Evolutionary conservation across 64 coral and sea anemone genomes (phyloP), one percentile per base, ranked within the genome.

Genomic region (Acropora yongei): DNA sequence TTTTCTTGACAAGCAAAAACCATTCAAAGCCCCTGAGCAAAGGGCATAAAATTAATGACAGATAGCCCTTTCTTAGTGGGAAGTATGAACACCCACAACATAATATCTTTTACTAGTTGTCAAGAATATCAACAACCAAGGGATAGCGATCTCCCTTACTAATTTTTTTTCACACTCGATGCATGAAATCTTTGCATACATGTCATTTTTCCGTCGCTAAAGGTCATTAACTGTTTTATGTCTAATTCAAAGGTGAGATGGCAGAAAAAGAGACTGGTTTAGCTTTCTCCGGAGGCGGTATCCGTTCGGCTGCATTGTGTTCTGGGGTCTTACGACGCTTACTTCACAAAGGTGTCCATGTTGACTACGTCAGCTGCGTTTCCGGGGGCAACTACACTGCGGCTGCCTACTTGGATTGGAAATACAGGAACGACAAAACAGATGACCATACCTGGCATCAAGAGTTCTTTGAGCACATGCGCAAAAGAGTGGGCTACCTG

Each of bases 371-470:
- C 63, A 96, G 95, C 46, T 96, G 95, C 78, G 89, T 96, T 66
- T 96, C 95, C n/a, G 95, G 95, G 49, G 95, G 95, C 7, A 96
- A 96, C 77, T 96, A 86, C 45, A 83, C 80, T 9, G 95, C 95
- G 0, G 91, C 95, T 8, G 87, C 95, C 1, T 96, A 93, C 20
- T 19, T 96, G 57, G 95, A 96, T 18, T 96, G 95, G 95, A 96
- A 96, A 57, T 93, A 89, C 78, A 74, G 95, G 19, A 63, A 96
- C 47, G 51, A 80, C 1, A 19, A 89, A 8, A 4, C 60, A 53
- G 95, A 96, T 67, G 48, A 90, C 17, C 91, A 83, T 46, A 43
- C 65, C 30, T 96, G 95, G 95, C 95, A 96, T 72, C 86, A 96
- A 74, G 46, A 85, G 51, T 96, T 96, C 63, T 96, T 96, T 20